Evolutionary conservation across 2,113 vertebrate genomes (phyloP), one percentile per base, ranked within the genome.

Genomic region (Cyprinodon tularosa): DNA sequence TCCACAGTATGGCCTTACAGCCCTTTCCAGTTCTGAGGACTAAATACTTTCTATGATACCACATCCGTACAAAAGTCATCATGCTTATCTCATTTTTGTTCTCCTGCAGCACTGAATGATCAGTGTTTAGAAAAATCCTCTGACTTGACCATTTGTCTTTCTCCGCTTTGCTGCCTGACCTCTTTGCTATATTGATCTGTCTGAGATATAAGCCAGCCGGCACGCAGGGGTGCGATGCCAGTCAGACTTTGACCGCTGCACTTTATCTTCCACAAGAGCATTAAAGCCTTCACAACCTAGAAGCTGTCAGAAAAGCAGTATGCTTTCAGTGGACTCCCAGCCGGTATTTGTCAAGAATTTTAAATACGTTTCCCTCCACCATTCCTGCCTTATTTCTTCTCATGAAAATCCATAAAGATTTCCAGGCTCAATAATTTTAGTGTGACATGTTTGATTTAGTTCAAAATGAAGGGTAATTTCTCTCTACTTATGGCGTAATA

Each of bases 161-260:
- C 77, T 89, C 83, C 82, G 83, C 73, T 83, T 76, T 83, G 73
- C 68, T 63, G 40, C 77, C 82, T 84, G 86, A 86, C 84, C 82
- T 90, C 83, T 72, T 61, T 63, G 65, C 73, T 71, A 61, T 83
- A 90, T 89, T 79, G 78, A 85, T 86, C 83, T 81, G 53, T 78
- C 44, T 47, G 40, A 86, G 85, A 82, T 86, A 82, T 86, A 78
- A 68, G 64, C 70, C 39, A 64, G 68, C 66, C 69, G 72, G 68
- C 80, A 81, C n/a, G 17, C n/a, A 20, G 59, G 62, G 71, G 68
- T 36, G 20, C 70, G 61, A 14, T 68, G 84, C 66, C 86, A 68
- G 72, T 78, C 74, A 59, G 77, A 84, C 77, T 85, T 74, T 80
- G 78, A 84, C 84, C 62, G 0, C 17, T 42, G 77, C 76, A 77